Conservation (phyloP, 2,113 vertebrate species). For the Eretmochelys imbricata region DNA sequence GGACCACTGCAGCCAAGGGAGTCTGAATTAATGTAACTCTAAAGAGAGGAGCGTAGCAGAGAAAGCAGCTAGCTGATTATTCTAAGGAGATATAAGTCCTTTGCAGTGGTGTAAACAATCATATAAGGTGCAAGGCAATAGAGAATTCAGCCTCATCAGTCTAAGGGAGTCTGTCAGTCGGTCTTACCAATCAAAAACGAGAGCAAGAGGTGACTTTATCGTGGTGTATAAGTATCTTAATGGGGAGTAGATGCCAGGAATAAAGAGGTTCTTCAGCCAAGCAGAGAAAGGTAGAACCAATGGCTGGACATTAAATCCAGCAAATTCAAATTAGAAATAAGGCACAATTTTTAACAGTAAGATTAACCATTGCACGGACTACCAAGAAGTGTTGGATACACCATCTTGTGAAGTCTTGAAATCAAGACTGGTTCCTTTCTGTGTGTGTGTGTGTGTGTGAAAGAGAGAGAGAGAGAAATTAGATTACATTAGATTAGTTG, state of each 20-base stretch:
- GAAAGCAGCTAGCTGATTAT: neutral
- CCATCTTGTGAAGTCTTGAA: neutral
- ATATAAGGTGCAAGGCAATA: neutral
- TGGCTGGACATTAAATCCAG: neutral
- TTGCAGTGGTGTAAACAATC: neutral
- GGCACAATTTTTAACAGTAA: neutral
- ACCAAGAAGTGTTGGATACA: neutral
- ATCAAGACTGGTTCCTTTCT: accelerated
- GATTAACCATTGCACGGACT: neutral
- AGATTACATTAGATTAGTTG: neutral
- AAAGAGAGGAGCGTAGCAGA: neutral
- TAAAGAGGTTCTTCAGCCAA: no score
- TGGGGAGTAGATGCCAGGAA: neutral
- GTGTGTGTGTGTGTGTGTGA: neutral
- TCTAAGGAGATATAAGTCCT: neutral
- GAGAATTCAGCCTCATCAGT: neutral
- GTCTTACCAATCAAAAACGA: neutral
- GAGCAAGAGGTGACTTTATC: neutral
- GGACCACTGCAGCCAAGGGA: neutral
- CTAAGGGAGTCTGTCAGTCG: neutral
- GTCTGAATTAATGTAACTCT: neutral
- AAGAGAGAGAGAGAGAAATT: neutral
- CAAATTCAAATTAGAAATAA: neutral
- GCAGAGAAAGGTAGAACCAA: neutral
- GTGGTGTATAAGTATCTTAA: neutral